Conservation (phyloP, 2,888 invertebrate species). For the Trissoscelio sp. region DNA sequence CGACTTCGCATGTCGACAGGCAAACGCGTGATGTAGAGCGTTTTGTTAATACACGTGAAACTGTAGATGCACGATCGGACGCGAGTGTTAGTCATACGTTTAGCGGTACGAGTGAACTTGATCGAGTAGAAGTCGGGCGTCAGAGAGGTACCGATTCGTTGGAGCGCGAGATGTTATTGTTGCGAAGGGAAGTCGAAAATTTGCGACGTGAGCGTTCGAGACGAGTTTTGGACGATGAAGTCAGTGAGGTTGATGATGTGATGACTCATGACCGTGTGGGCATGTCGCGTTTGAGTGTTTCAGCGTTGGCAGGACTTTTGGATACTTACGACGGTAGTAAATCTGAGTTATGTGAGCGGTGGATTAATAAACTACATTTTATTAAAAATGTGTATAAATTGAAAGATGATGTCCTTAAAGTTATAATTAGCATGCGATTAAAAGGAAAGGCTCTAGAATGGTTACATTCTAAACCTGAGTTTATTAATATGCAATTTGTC, state of each 20-base stretch:
- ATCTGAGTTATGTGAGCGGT: not conserved
- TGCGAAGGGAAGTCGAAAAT: not conserved
- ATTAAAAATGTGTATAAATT: not conserved
- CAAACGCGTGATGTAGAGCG: no score
- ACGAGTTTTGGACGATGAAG: no score
- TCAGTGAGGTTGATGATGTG: no score
- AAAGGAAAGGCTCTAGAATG: not conserved
- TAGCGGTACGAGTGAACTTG: not conserved
- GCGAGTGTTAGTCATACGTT: no score
- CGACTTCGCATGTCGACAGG: no score
- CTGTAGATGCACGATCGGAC: no score
- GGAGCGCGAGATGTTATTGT: no score
- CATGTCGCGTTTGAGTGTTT: not conserved
- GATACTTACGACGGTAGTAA: not conserved
- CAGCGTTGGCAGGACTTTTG: not conserved
- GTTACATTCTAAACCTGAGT: constrained; percentile 1
- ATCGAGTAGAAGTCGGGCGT: no score
- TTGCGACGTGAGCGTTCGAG: not conserved
- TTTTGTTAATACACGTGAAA: no score
- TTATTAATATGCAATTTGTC: not conserved
- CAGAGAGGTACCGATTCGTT: not conserved
- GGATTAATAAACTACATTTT: not conserved
- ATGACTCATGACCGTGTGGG: no score
- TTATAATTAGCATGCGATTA: not conserved
- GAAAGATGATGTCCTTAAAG: not conserved